These are phyloP conservation scores for Entomobrya proxima DNA, from an alignment of 2,888 invertebrate species.

Conservation along the genomic window DNA sequence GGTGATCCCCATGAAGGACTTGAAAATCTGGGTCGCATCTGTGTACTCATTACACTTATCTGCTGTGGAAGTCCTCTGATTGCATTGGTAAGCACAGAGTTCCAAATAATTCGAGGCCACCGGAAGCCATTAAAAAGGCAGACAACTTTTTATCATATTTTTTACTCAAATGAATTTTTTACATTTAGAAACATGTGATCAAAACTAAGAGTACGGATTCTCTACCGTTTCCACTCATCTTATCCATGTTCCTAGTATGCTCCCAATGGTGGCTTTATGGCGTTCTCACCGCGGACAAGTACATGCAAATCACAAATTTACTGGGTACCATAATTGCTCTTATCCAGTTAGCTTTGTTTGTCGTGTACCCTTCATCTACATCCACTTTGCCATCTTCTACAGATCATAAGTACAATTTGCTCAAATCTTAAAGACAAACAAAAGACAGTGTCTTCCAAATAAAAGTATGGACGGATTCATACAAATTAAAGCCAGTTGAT, in stretches of 20 bases:
- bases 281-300: constrained; percentile 84
- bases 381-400: not conserved
- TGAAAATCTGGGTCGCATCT: constrained; percentile 56
- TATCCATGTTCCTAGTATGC: constrained; percentile 88
- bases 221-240: constrained; percentile 91
- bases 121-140: not conserved
- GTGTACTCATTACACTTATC: constrained; percentile 49
- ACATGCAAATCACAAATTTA: constrained; percentile 82
- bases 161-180: constrained; percentile 21
- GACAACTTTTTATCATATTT: not conserved
- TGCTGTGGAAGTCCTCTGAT: constrained; percentile 78
- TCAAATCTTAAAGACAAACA: constrained; percentile 41
- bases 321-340: constrained; percentile 76
- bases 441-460: constrained; percentile 15
- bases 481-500: not conserved
- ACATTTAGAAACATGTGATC: constrained; percentile 85
- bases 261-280: constrained; percentile 90
- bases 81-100: constrained; percentile 75
- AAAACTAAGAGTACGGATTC: constrained; percentile 88
- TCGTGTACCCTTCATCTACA: constrained; percentile 81
- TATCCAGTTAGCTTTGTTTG: constrained; percentile 84
- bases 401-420: constrained; percentile 53
- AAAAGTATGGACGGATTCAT: not conserved
- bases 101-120: not conserved
- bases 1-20: constrained; percentile 27